phyloP scores from a whole-genome alignment of 2,113 vertebrate species.

The Zosterops lateralis region DNA sequence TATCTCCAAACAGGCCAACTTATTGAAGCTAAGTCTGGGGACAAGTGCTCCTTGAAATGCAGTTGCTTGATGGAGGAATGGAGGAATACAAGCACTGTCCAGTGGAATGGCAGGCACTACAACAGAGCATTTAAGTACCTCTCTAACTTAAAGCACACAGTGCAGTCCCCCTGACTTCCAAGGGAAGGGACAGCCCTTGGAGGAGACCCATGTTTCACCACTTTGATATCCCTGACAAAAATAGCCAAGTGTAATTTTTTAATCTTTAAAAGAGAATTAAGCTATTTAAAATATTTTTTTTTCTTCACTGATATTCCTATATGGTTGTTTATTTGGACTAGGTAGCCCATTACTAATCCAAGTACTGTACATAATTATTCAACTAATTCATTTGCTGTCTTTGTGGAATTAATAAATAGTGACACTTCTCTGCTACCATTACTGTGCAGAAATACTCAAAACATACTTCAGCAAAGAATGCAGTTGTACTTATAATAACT shows the following conservation, averaged over 20 bases:
- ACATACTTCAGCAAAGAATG: not conserved
- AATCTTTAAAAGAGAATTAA: not conserved
- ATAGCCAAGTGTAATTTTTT: not conserved
- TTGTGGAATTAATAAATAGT: not conserved
- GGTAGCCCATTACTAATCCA: not conserved
- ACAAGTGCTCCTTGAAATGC: not conserved
- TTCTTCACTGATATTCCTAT: not conserved
- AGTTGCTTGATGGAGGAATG: not conserved
- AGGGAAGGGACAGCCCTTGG: not conserved
- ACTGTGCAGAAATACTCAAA: not conserved
- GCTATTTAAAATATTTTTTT: not conserved
- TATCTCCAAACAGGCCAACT: not conserved
- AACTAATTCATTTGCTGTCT: not conserved
- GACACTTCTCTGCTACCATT: not conserved
- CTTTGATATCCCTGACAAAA: not conserved
- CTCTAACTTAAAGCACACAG: not conserved
- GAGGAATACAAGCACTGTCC: not conserved
- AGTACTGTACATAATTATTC: not conserved
- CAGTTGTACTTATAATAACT: not conserved
- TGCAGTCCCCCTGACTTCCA: not conserved
- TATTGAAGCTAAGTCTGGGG: not conserved
- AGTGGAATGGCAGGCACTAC: not conserved
- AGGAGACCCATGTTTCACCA: not conserved
- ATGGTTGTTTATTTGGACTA: not conserved
- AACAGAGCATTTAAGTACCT: not conserved